Conservation (phyloP, 2,797 vertebrate genomes). For the Phrynocephalus forsythii region DNA sequence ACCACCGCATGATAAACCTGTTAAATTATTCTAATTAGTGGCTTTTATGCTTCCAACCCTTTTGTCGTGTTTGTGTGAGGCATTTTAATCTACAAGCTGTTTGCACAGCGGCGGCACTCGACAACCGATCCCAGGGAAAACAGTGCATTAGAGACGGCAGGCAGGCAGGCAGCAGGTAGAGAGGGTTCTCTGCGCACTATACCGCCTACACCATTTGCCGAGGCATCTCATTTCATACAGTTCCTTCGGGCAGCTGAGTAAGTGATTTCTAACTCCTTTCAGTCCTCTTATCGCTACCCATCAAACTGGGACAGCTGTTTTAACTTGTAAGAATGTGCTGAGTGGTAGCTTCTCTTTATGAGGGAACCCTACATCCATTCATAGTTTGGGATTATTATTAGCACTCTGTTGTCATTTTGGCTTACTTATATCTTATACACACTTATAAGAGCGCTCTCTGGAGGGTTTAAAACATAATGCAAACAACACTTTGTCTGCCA, state of each 20-base stretch:
- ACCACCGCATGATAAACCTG: constrained; percentile 36
- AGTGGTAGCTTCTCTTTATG: not conserved
- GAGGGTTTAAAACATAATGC: no score
- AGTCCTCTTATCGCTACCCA: not conserved
- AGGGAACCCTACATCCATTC: not conserved
- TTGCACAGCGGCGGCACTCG: constrained; percentile 20
- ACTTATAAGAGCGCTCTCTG: no score
- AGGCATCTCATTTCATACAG: not conserved
- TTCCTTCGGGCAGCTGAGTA: not conserved
- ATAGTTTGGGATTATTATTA: not conserved
- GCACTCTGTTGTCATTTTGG: not conserved
- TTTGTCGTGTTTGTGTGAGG: constrained; percentile 15
- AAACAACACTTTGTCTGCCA: no score
- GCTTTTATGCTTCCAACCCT: constrained; percentile 25
- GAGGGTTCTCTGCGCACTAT: not conserved
- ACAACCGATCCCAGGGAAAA: constrained; percentile 23
- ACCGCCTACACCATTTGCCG: not conserved
- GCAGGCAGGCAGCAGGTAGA: constrained; percentile 38
- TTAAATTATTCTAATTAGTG: constrained; percentile 48
- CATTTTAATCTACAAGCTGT: constrained; percentile 42
- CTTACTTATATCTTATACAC: no score
- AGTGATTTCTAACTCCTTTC: not conserved
- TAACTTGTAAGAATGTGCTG: not conserved
- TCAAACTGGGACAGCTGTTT: constrained; percentile 8
- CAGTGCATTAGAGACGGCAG: constrained; percentile 39